Evolutionary conservation across 2,113 vertebrate species (phyloP).

Genomic region (Neofelis nebulosa): DNA sequence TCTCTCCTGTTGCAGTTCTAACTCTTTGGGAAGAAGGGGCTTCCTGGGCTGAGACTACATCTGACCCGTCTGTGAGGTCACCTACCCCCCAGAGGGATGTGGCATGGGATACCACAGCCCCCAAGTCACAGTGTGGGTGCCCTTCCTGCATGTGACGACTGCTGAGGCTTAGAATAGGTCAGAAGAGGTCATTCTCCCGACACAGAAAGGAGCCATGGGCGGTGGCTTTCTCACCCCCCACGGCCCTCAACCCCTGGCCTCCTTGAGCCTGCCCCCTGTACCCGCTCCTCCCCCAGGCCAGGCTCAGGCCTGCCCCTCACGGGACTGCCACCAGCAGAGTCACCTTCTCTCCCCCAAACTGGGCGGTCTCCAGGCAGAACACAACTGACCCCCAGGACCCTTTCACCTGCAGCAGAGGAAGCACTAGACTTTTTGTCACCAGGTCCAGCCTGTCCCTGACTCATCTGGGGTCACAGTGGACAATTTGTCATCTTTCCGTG

Average conservation of each 20-base stretch:
- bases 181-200: background rate
- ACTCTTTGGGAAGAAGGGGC: background rate
- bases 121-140: background rate
- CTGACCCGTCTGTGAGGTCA: background rate
- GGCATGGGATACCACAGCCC: background rate
- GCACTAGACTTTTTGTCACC: background rate
- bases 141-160: background rate
- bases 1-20: background rate
- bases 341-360: background rate
- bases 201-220: too few species aligned
- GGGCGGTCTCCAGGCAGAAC: background rate
- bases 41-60: background rate
- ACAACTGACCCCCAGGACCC: too few species aligned
- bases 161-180: background rate
- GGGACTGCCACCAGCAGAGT: background rate
- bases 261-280: background rate
- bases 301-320: background rate
- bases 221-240: background rate
- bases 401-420: background rate
- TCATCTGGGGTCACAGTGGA: background rate
- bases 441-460: background rate
- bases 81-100: background rate
- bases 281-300: background rate
- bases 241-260: background rate
- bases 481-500: background rate